These are phyloP conservation scores for Drosophila nigrodunni DNA, from an alignment of 1,140 invertebrate species.

Conservation along the genomic window DNA sequence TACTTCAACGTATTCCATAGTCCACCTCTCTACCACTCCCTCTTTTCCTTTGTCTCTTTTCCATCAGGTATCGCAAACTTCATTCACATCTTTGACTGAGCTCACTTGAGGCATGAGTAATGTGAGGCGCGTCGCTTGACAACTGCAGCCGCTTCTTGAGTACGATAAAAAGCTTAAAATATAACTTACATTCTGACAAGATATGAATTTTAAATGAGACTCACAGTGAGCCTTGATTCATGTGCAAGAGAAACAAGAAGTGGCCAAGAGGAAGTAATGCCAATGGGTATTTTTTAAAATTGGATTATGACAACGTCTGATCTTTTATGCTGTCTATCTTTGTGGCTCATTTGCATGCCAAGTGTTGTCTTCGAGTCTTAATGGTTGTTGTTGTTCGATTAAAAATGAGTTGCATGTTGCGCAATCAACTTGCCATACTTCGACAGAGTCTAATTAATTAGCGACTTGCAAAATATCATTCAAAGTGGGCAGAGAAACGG, in stretches of 20 bases:
- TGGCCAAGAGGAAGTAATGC: conserved; percentile 30
- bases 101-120: conserved; percentile 65
- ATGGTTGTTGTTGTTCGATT: conserved; percentile 37
- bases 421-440: conserved; percentile 27
- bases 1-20: background rate
- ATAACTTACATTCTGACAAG: conserved; percentile 80
- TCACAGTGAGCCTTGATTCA: conserved; percentile 64
- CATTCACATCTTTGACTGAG: conserved; percentile 26
- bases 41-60: no score
- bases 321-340: conserved; percentile 24
- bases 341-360: conserved; percentile 62
- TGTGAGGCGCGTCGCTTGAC: conserved; percentile 54
- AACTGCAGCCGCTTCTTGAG: conserved; percentile 67
- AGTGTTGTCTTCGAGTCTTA: conserved; percentile 1
- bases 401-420: conserved; percentile 42
- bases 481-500: background rate
- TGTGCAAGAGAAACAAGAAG: conserved; percentile 29
- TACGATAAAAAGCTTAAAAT: conserved; percentile 81
- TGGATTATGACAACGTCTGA: conserved; percentile 64
- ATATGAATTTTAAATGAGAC: conserved; percentile 78
- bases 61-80: conserved; percentile 20
- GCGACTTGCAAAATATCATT: conserved; percentile 49
- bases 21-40: background rate
- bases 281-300: conserved; percentile 71
- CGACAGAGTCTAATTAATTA: conserved; percentile 65